Conservation (phyloP, 1,140 invertebrate genomes). For the Drosophila tani region DNA sequence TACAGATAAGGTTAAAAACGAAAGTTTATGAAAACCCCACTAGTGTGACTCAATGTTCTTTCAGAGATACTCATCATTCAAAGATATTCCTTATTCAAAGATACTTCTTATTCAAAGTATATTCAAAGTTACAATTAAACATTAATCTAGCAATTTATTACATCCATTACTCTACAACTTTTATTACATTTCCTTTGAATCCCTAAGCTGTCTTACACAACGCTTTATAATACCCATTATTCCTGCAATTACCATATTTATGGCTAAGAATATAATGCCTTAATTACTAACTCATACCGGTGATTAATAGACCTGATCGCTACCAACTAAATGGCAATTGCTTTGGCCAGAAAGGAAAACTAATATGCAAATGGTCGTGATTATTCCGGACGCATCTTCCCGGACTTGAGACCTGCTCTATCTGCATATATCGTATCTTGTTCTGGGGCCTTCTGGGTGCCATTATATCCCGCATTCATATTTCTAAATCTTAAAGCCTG, state of each 20-base stretch:
- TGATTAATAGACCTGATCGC: constrained; percentile 28
- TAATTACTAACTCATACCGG: background rate
- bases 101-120: background rate
- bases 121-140: no score
- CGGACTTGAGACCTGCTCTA: background rate
- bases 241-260: constrained; percentile 29
- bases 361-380: constrained; percentile 7
- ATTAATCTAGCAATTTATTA: no score
- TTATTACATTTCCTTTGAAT: constrained; percentile 12
- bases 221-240: background rate
- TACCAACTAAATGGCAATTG: constrained; percentile 1
- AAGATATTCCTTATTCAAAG: background rate
- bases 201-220: background rate
- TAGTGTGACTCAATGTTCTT: constrained; percentile 4
- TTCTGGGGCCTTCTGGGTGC: background rate
- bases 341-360: background rate
- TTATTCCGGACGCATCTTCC: constrained; percentile 24
- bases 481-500: constrained; percentile 6
- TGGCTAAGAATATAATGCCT: background rate
- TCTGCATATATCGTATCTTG: constrained; percentile 1
- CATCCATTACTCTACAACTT: background rate
- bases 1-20: constrained; percentile 11
- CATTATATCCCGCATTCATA: background rate
- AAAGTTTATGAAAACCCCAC: constrained; percentile 16
- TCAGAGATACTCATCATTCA: background rate